Evolutionary conservation across 2,113 vertebrate species (phyloP).

Genomic region (Laticauda colubrina): DNA sequence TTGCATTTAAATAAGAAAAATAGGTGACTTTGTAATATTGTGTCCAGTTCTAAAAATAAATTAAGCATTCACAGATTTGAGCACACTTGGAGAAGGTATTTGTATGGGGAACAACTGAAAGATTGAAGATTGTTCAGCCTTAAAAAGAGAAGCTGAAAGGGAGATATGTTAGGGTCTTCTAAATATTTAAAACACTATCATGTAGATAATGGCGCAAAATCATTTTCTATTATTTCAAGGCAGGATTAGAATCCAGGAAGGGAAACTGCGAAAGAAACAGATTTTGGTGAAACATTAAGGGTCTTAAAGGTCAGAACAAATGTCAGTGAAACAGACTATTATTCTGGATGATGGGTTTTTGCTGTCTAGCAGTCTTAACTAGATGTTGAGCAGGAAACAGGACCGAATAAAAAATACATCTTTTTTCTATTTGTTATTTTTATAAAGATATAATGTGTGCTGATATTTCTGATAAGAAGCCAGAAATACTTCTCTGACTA

Average conservation of each 20-base stretch:
- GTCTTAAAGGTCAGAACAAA: neutral
- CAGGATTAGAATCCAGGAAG: neutral
- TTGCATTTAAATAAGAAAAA: neutral
- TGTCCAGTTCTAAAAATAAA: neutral
- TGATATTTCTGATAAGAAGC: neutral
- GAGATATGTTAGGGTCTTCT: neutral
- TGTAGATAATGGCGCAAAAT: neutral
- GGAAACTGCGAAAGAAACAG: neutral
- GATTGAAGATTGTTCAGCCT: neutral
- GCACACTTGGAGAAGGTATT: neutral
- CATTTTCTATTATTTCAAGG: neutral
- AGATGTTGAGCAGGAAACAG: neutral
- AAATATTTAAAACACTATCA: neutral
- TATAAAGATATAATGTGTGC: neutral
- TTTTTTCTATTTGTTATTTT: neutral
- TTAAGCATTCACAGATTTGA: neutral
- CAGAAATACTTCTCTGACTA: neutral
- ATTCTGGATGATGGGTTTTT: neutral
- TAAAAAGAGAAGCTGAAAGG: neutral
- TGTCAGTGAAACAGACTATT: neutral
- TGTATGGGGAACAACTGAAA: neutral
- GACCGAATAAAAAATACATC: neutral
- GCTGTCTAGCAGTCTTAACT: neutral
- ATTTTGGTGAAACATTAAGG: neutral
- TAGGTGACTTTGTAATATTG: neutral